Conservation (phyloP, 23 tunicate genomes). For the Trididemnum clinides region DNA sequence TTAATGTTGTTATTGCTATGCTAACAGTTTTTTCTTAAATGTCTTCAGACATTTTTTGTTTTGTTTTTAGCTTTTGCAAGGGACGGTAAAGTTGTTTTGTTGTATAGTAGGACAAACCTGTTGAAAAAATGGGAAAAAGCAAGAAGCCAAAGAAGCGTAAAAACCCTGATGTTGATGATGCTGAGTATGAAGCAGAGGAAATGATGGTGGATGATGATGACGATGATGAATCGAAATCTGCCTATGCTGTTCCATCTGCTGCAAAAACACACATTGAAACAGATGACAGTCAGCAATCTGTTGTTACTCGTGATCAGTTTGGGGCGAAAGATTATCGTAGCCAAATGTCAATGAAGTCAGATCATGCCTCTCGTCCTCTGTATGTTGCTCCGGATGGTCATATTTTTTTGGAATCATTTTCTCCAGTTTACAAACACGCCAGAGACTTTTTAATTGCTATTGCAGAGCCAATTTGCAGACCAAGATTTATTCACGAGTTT, state of each 20-base stretch:
- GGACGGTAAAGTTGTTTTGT: too few relatives aligned
- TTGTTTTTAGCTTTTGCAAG: too few relatives aligned
- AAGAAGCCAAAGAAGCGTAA: conserved; percentile 38
- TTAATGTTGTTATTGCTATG: too few relatives aligned
- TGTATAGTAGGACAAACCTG: too few relatives aligned
- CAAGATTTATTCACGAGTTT: conserved; percentile 88
- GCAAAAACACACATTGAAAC: conserved; percentile 53
- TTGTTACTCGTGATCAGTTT: conserved; percentile 55
- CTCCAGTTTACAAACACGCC: conserved; percentile 97
- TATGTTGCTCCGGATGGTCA: conserved; percentile 97
- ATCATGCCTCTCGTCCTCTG: conserved; percentile 78
- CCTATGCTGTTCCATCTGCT: conserved; percentile 58
- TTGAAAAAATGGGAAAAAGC: too few relatives aligned
- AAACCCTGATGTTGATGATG: conserved; percentile 26
- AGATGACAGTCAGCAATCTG: conserved; percentile 21
- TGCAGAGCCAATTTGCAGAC: conserved; percentile 93
- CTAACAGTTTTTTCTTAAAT: too few relatives aligned
- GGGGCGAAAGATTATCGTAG: conserved; percentile 86
- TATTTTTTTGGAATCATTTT: conserved; percentile 94
- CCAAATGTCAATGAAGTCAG: conserved; percentile 79
- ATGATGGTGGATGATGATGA: conserved; percentile 54
- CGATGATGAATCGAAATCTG: background rate
- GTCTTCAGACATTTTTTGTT: too few relatives aligned
- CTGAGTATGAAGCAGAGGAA: background rate
- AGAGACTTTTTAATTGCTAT: conserved; percentile 98